Base-by-base conservation (phyloP, 2,797 vertebrate species). In the Leucoraja ocellata region DNA sequence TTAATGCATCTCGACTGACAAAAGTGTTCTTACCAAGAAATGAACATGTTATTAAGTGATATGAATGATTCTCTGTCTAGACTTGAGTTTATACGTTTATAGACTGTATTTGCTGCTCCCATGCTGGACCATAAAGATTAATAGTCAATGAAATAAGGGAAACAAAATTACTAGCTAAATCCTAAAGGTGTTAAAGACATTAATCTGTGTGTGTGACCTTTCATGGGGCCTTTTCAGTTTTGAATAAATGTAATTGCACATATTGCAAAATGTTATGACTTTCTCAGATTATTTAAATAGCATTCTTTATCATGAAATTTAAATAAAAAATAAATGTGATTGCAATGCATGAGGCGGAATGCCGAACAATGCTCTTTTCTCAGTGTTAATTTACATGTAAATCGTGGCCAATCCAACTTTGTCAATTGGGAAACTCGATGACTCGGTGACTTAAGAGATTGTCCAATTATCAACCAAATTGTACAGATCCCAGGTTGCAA, bases 161-260 rank as follows among this genome's bases (percentile, higher is more conserved):
- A 32, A 73, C 46, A 23, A 46, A 74, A 76, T 74, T 36, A 36
- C 71, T 25, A 92, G 39, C 39, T 74, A 92, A 92, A 76, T 92
- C 68, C 71, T 92, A 76, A 91, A 92, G 68, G 71, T 54, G 54
- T 92, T 58, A 92, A 73, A 58, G 36, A 46, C 54, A 28, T 74
- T 74, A 92, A 92, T 92, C 18, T 74, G 54, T n/a, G 25, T 36
- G 74, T 92, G 46, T 92, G 90, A 92, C 90, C 68, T 92, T 92
- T 92, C 36, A 92, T 74, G 68, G 23, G n/a, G 13, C 14, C 90
- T 28, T 76, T 92, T 32, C 39, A 74, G 71, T 92, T 76, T 54
- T 54, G 39, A 4, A 76, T 54, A 73, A 76, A 92, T 76, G 90
- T 91, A 68, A 74, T 91, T 54, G 36, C 36, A 13, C 23, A 23